A percentile compares a stretch with the other conserved stretches of the same genome.
Conservation (phyloP, 1,140 invertebrate species). For the Hylyphantes graminicola region DNA sequence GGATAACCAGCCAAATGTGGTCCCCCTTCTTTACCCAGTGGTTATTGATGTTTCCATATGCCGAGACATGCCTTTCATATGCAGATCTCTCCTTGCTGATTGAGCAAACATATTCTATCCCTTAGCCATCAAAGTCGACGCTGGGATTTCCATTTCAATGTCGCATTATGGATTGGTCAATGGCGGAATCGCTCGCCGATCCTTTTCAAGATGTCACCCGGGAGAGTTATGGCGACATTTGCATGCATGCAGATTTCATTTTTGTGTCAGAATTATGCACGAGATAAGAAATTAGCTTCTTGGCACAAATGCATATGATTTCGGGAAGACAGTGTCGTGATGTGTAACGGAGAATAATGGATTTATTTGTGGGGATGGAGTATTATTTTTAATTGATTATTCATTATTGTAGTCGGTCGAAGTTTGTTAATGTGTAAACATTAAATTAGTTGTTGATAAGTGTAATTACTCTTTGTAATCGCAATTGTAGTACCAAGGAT, state of each 20-base stretch:
- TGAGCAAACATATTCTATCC: slow-evolving; percentile 56
- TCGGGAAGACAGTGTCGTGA: too few species aligned
- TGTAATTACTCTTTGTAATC: too few species aligned
- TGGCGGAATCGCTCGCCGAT: neutral
- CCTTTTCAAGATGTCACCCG: neutral
- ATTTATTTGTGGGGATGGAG: too few species aligned
- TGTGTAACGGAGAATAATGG: too few species aligned
- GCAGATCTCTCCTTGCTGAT: slow-evolving; percentile 38
- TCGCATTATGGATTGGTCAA: slow-evolving; percentile 15
- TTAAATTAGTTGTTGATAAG: too few species aligned
- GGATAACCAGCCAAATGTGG: slow-evolving; percentile 27
- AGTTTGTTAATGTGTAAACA: too few species aligned
- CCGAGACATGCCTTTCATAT: slow-evolving; percentile 49
- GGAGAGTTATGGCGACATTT: neutral
- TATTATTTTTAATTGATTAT: too few species aligned
- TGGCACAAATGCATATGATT: too few species aligned
- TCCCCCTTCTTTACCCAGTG: too few species aligned
- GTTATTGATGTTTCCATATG: slow-evolving; percentile 57
- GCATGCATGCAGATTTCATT: neutral
- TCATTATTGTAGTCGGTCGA: too few species aligned
- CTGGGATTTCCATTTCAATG: slow-evolving; percentile 40
- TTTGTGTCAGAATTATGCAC: neutral
- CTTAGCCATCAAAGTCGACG: slow-evolving; percentile 39
- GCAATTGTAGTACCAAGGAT: too few species aligned
- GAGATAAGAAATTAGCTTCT: too few species aligned